These are phyloP conservation scores for Penaeus indicus DNA, from an alignment of 1,140 invertebrate genomes.

Conservation along the genomic window DNA sequence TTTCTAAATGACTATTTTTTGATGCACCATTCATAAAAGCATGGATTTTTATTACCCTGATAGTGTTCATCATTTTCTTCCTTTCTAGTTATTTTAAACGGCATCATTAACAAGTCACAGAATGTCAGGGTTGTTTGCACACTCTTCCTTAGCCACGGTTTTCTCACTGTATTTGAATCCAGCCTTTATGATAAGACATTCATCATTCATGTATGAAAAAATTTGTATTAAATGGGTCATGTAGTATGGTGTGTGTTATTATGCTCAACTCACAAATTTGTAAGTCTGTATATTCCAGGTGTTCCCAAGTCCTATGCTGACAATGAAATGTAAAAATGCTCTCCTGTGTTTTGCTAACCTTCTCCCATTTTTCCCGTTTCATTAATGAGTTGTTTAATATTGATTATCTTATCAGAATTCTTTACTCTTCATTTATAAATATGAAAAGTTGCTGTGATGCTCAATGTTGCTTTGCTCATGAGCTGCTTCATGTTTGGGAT, in stretches of 20 bases:
- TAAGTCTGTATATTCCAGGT: conserved; percentile 31
- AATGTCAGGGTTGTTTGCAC: not conserved
- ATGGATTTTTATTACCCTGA: not conserved
- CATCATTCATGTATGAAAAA: conserved; percentile 41
- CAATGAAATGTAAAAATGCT: conserved; percentile 32
- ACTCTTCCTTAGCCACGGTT: conserved; percentile 8
- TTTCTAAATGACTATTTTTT: too few relatives aligned
- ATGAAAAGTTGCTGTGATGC: too few relatives aligned
- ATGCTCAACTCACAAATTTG: conserved; percentile 45
- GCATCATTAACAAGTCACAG: not conserved
- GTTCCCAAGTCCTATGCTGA: conserved; percentile 29
- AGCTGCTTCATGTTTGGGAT: too few relatives aligned
- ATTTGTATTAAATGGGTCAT: conserved; percentile 44
- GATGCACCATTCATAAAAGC: too few relatives aligned
- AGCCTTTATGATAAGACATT: conserved; percentile 39
- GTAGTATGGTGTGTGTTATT: conserved; percentile 31
- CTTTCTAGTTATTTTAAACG: not conserved
- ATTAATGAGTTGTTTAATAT: too few relatives aligned
- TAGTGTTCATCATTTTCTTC: not conserved
- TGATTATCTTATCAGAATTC: too few relatives aligned
- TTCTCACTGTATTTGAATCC: conserved; percentile 38
- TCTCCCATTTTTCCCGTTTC: too few relatives aligned
- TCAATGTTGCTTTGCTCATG: too few relatives aligned
- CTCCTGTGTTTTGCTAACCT: too few relatives aligned
- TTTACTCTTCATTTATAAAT: too few relatives aligned